phyloP scores from a whole-genome alignment of 23 tunicate genomes.

The Trididemnum miniatum region DNA sequence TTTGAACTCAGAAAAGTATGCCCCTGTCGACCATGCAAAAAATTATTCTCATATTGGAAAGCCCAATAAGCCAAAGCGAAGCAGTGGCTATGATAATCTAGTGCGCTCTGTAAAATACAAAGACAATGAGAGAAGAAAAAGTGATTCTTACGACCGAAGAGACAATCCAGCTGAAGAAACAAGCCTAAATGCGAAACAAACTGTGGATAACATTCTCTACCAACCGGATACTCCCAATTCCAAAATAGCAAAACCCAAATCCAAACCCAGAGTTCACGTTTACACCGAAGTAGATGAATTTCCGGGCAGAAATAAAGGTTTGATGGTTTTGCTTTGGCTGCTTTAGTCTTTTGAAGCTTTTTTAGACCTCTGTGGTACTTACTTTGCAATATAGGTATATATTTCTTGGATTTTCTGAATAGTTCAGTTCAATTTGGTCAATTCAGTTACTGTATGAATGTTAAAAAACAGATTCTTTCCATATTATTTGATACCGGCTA shows the following conservation, averaged over 20 bases:
- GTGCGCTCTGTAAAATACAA: not conserved
- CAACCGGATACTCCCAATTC: not conserved
- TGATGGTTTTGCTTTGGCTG: not conserved
- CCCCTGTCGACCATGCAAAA: not conserved
- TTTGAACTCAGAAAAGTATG: not conserved
- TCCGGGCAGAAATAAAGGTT: not conserved
- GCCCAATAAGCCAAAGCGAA: not conserved
- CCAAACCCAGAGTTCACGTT: not conserved
- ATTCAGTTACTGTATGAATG: too few relatives aligned
- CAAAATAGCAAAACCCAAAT: not conserved
- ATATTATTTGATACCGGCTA: too few relatives aligned
- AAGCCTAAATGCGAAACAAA: not conserved
- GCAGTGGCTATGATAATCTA: not conserved
- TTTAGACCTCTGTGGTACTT: too few relatives aligned
- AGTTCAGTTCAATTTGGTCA: too few relatives aligned
- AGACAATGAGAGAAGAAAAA: not conserved
- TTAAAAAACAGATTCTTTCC: too few relatives aligned
- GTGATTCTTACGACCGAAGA: not conserved
- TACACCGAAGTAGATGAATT: not conserved
- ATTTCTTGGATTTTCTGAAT: too few relatives aligned
- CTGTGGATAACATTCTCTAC: not conserved
- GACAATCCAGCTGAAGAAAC: too few relatives aligned
- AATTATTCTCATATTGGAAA: not conserved
- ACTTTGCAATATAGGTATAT: too few relatives aligned
- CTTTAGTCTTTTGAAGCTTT: too few relatives aligned